phyloP scores from a whole-genome alignment of 2,888 invertebrate genomes.

The Lithophane semibrunnea region DNA sequence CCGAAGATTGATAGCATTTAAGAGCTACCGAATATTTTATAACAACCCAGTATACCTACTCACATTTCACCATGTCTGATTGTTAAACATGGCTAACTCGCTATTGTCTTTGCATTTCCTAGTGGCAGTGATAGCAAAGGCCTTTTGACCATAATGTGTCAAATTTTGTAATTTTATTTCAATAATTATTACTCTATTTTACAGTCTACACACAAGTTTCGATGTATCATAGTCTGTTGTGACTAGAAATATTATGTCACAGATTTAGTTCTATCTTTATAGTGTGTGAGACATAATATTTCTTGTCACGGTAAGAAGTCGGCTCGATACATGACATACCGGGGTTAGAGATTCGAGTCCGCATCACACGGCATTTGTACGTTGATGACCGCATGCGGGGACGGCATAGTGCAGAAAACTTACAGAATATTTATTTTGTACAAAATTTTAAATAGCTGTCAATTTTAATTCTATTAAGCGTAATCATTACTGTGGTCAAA shows the following conservation, averaged over 20 bases:
- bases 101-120: constrained; percentile 8
- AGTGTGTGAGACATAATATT: constrained; percentile 1
- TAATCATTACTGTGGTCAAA: constrained; percentile 39
- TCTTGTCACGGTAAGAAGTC: constrained; percentile 14
- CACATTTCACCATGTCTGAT: neutral
- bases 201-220: constrained; percentile 31
- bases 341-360: neutral
- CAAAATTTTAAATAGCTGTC: constrained; percentile 44
- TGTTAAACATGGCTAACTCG: neutral
- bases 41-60: neutral
- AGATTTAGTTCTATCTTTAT: neutral
- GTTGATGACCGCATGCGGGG: constrained; percentile 36
- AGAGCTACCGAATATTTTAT: neutral
- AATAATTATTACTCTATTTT: constrained; percentile 22
- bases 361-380: constrained; percentile 2
- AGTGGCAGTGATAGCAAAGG: constrained; percentile 45
- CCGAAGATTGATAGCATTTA: constrained; percentile 71
- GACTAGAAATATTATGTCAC: neutral
- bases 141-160: constrained; percentile 21
- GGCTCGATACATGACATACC: constrained; percentile 33
- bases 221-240: constrained; percentile 26
- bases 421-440: constrained; percentile 37
- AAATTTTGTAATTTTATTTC: constrained; percentile 15
- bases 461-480: constrained; percentile 49
- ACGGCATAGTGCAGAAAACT: constrained; percentile 17